A percentile compares a stretch with the other conserved stretches of the same genome.
Evolutionary conservation across 2,113 vertebrate genomes (phyloP).

Genomic region (Crotalus tigris): DNA sequence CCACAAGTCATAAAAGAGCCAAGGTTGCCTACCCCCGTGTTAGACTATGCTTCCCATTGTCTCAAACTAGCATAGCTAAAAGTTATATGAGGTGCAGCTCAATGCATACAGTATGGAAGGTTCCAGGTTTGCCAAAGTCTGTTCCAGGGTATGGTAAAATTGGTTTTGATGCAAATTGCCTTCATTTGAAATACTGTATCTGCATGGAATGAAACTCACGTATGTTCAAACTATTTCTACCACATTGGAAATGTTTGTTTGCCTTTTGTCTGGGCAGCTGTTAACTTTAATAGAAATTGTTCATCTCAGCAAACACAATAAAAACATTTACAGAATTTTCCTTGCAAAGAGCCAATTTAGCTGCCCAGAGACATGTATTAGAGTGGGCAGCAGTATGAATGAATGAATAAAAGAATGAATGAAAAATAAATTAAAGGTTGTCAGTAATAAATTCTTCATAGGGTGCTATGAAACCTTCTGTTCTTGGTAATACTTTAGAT

Average conservation of each 20-base stretch:
- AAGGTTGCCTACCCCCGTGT: too few relatives aligned
- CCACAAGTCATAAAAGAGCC: too few relatives aligned
- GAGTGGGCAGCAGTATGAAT: not conserved
- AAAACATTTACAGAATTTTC: not conserved
- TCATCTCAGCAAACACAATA: not conserved
- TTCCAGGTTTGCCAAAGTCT: not conserved
- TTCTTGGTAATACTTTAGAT: not conserved
- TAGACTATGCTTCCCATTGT: not conserved
- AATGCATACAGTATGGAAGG: not conserved
- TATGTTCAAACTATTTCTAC: conserved; percentile 5
- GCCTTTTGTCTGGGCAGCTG: conserved; percentile 1
- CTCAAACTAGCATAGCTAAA: not conserved
- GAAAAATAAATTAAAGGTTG: not conserved
- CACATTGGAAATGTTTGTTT: conserved; percentile 14
- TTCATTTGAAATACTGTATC: not conserved
- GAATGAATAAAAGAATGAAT: not conserved
- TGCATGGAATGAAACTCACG: not conserved
- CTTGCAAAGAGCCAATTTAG: not conserved
- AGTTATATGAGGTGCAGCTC: not conserved
- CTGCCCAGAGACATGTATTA: not conserved
- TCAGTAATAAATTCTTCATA: fast-evolving
- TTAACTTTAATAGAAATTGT: not conserved
- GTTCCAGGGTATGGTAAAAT: not conserved
- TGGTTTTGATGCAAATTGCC: conserved; percentile 30
- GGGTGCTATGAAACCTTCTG: fast-evolving